Base-by-base conservation (phyloP, 2,888 invertebrate species). In the Pristionchus fissidentatus region DNA sequence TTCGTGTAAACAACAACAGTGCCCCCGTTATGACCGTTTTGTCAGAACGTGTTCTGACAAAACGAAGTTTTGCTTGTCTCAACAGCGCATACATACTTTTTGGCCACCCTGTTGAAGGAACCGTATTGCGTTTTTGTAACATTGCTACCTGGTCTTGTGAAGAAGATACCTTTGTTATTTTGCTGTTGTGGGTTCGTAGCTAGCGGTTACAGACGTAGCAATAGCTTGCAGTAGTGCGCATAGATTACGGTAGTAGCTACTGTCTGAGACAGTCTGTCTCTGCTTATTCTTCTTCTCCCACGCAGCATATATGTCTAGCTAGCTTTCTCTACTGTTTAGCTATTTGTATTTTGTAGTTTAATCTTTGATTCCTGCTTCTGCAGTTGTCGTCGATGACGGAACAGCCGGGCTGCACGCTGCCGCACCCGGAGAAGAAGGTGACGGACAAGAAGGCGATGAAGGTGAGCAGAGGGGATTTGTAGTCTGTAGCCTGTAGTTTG, bases 391-490 rank as follows among this genome's bases (percentile, higher is more conserved):
- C 57, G 26, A 41, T 79, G 41, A 79, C 55, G 41, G 79, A 41
- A n/a, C n/a, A n/a, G n/a, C 26, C 38, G 2, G 35, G 22, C 41
- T 57, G 79, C 41, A 38, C 57, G 19, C 55, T 79, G 38, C 38
- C 57, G 3, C 79, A 79, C 26, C 79, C 79, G 26, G 41, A 55
- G n/a, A n/a, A n/a, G n/a, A n/a, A n/a, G 77, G 19, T 57, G 79
- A 41, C 73, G 10, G 73, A 79, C 41, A 79, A 79, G 41, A 79
- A 79, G 57, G 55, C 79, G 10, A 79, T 57, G 57, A 79, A 79
- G 57, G 79, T 79, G 73, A 41, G 73, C 26, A 13, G 8, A n/a
- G n/a, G 29, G 22, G 26, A n/a, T 43, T 43, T 73, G 29, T n/a
- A 60, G n/a, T 8, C 62, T 60, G 62, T 26, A 60, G 62, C n/a